Base-by-base conservation (phyloP, 2,113 vertebrate genomes). In the Delphinapterus leucas region DNA sequence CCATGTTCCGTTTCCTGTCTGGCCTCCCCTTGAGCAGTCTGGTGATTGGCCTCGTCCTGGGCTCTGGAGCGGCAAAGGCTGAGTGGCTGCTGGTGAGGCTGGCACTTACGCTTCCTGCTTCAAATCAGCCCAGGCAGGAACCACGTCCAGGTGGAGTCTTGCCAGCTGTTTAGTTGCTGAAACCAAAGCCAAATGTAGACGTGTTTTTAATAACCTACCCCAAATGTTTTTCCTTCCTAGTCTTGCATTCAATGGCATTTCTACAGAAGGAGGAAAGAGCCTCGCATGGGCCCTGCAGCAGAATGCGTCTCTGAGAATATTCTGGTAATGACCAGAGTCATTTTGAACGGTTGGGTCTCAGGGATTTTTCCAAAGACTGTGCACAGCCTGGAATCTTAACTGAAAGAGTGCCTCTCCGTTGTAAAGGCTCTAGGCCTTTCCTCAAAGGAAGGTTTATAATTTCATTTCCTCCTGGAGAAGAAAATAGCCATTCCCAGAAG, bases 201-300 rank as follows among this genome's bases (percentile, higher is more conserved):
- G 1, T 53, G 60, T 61, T 49, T 88, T 18, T 70, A 26, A 47
- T 87, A 28, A 94, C 25, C 26, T 44, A 11, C 6, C 33, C 44
- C 74, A 15, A 3, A 10, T n/a, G 31, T 61, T 90, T 90, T 98
- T 96, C 18, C n/a, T 91, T 95, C 92, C 28, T 74, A 99, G 99
- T 94, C 99, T 99, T 0, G 99, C 99, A 0, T 99, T 98, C 96
- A 99, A 99, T 5, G 98, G 99, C 95, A 99, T 99, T 98, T 99
- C 99, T 0, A 98, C 99, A 18, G 98, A 98, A 88, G 99, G 99
- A 70, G 99, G 99, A 53, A 99, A 96, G 97, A 98, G 98, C 53
- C 98, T 99, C 25, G 99, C 99, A 0, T 98, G 98, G 97, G 99
- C 99, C 0, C 98, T 99, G 97, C 98, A 97, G 31, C 98, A 99